Percentiles rank a stretch among this genome's conserved stretches.
phyloP scores from a whole-genome alignment of 2,888 invertebrate genomes.

The Orgyia antiqua region DNA sequence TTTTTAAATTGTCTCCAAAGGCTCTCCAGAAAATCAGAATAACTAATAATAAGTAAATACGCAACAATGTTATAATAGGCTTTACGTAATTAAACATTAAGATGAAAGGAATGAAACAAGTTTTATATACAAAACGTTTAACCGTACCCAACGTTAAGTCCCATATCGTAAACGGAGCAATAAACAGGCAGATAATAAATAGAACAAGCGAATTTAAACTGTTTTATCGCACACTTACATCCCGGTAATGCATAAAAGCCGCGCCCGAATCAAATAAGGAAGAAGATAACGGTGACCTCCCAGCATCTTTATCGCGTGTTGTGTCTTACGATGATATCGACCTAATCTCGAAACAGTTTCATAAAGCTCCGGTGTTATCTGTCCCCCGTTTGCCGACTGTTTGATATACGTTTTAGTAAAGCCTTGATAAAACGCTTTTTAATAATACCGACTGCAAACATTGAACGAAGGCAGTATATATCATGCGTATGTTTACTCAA shows the following conservation, averaged over 20 bases:
- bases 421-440: conserved; percentile 18
- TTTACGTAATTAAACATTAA: too few relatives aligned
- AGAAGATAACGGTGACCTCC: conserved; percentile 38
- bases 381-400: conserved; percentile 20
- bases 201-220: conserved; percentile 12
- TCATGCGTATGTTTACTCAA: conserved; percentile 6
- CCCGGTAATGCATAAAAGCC: conserved; percentile 28
- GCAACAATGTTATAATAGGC: too few relatives aligned
- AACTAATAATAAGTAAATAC: too few relatives aligned
- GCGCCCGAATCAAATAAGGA: conserved; percentile 38
- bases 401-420: conserved; percentile 29
- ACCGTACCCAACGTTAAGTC: too few relatives aligned
- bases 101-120: too few relatives aligned
- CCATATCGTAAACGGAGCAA: too few relatives aligned
- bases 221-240: conserved; percentile 25
- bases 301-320: conserved; percentile 30
- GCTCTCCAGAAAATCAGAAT: too few relatives aligned
- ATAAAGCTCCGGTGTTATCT: conserved; percentile 36
- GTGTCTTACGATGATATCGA: conserved; percentile 28
- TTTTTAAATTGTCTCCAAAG: too few relatives aligned
- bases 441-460: conserved; percentile 13
- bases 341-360: conserved; percentile 34
- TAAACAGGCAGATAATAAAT: conserved; percentile 8
- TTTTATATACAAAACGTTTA: too few relatives aligned
- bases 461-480: conserved; percentile 4